Evolutionary conservation across 2,113 vertebrate genomes (phyloP), one percentile per base, ranked within the genome.

Genomic region (Meriones unguiculatus): DNA sequence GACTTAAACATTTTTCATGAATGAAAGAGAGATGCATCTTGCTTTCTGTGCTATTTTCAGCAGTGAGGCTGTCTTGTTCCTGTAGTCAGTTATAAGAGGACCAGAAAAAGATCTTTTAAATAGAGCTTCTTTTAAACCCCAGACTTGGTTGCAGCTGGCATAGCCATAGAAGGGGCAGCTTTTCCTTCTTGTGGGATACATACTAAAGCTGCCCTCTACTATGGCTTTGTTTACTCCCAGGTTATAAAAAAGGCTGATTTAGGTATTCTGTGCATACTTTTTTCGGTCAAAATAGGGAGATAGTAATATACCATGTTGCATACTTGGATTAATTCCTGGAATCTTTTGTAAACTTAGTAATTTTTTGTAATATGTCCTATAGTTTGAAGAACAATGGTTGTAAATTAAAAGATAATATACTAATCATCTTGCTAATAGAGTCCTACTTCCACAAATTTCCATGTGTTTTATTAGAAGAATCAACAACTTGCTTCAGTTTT

Each of bases 91-190:
- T 96, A 65, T 97, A 80, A 54, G 96, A 97, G 97, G 96, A 98
- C 86, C 90, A 97, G 91, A 97, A 97, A 89, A 98, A 98, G 96
- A 97, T 97, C 93, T 93, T 97, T 90, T 97, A 95, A 97, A 98
- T 97, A 97, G 97, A 86, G 62, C 64, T 91, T 96, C 57, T 86
- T 97, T 91, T 91, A 97, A 97, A 97, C 91, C 70, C 82, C 35
- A 94, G 89, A 82, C 87, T 94, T 95, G 97, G 73, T 93, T 90
- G 95, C 98, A 98, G 98, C 97, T 98, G 97, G 95, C 91, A 54
- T 89, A 97, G 65, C 97, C 97, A 96, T 64, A 97, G 94, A 95
- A 97, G 24, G 67, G 70, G 85, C 93, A 95, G 67, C 54, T 92
- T 84, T 97, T 98, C 78, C 94, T 80, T 28, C 54, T 52, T 87